Percentiles rank a stretch among this genome's conserved stretches.
Conservation (phyloP, 2,888 invertebrate species). For the Ommatoiulus sabulosus region DNA sequence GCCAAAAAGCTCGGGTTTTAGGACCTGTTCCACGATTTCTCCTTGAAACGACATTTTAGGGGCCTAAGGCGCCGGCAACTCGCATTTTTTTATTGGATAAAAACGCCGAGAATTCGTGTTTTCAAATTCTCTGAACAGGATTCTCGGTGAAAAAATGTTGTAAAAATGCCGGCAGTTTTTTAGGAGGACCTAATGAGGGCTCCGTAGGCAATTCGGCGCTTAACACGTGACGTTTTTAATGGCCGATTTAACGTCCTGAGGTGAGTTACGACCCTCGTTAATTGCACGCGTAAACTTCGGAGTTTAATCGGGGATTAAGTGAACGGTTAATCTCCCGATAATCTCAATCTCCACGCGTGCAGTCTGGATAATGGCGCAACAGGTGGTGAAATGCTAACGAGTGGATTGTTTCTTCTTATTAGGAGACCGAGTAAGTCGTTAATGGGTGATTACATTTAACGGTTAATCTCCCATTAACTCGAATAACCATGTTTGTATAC, state of each 20-base stretch:
- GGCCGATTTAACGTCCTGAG: neutral
- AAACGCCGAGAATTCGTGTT: conserved; percentile 25
- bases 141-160: neutral
- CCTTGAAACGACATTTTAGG: neutral
- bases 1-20: neutral
- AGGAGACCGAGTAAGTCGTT: no score
- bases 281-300: neutral
- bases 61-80: neutral
- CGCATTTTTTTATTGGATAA: conserved; percentile 5
- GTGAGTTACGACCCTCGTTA: neutral
- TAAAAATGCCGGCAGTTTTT: neutral
- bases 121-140: conserved; percentile 8
- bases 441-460: no score
- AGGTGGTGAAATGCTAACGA: no score
- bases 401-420: no score
- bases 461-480: no score
- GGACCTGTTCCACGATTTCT: neutral
- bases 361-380: no score
- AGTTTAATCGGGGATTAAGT: neutral
- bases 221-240: neutral
- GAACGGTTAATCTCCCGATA: neutral
- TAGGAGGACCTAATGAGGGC: neutral
- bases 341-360: neutral
- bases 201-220: no score
- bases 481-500: no score